phyloP scores from a whole-genome alignment of 2,888 invertebrate species.

The Camptogramma bilineatum region DNA sequence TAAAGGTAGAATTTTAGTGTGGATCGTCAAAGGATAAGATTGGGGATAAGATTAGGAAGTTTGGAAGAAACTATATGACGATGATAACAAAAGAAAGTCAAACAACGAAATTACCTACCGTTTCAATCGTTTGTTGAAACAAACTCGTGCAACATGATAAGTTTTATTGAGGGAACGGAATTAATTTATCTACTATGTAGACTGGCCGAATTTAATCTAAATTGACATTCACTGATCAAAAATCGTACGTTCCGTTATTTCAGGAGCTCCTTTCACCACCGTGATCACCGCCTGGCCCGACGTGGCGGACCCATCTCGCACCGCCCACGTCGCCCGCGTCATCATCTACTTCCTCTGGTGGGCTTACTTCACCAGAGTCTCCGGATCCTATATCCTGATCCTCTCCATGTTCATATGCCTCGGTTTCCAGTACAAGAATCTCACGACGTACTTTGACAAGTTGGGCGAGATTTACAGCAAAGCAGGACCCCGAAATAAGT shows the following conservation, averaged over 20 bases:
- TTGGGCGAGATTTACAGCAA: constrained; percentile 44
- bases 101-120: too few relatives aligned
- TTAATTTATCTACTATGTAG: too few relatives aligned
- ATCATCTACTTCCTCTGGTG: constrained; percentile 56
- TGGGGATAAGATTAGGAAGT: too few relatives aligned
- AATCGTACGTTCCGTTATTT: neutral
- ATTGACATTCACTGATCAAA: too few relatives aligned
- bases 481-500: constrained; percentile 43
- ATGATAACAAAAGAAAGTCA: too few relatives aligned
- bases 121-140: too few relatives aligned
- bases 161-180: too few relatives aligned
- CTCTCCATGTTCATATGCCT: constrained; percentile 52
- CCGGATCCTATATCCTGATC: constrained; percentile 49
- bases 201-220: too few relatives aligned
- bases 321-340: constrained; percentile 47
- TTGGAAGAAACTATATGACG: too few relatives aligned
- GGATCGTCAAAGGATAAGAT: too few relatives aligned
- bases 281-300: constrained; percentile 63
- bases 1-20: too few relatives aligned
- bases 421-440: constrained; percentile 51
- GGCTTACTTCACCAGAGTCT: constrained; percentile 49
- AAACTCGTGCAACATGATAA: too few relatives aligned
- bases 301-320: constrained; percentile 45
- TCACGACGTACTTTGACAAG: constrained; percentile 48
- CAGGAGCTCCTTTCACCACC: constrained; percentile 53